phyloP scores from a whole-genome alignment of 2,797 vertebrate species.

The Pelodytes ibericus region DNA sequence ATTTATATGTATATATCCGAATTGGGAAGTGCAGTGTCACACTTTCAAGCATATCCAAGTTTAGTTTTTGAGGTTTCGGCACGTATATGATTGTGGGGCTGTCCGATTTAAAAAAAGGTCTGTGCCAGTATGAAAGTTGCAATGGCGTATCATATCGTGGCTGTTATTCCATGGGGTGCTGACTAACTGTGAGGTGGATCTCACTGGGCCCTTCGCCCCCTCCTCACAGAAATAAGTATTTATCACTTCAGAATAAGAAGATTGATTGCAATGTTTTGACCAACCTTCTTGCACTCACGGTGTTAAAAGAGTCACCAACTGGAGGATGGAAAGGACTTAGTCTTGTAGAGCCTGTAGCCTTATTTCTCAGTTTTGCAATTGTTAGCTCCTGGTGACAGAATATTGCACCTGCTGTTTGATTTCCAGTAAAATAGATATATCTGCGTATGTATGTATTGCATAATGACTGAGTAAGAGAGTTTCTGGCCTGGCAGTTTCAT shows the following conservation, averaged over 20 bases:
- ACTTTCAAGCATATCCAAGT: not conserved
- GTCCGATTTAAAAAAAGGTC: not conserved
- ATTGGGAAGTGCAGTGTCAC: not conserved
- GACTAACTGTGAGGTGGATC: slow-evolving; percentile 30
- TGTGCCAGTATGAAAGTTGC: not conserved
- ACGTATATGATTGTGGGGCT: not conserved
- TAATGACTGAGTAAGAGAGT: too few species aligned
- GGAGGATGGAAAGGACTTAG: slow-evolving; percentile 1
- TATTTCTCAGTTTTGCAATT: not conserved
- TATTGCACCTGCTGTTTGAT: slow-evolving; percentile 24
- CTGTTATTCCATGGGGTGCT: slow-evolving; percentile 25
- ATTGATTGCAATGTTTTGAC: not conserved
- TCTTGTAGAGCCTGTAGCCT: not conserved
- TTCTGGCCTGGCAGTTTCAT: not conserved
- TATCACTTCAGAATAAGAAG: not conserved
- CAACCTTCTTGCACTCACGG: not conserved
- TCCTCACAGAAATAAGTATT: not conserved
- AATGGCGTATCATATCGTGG: not conserved
- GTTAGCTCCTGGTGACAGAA: not conserved
- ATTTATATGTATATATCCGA: not conserved
- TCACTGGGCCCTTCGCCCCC: not conserved
- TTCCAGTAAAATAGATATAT: not conserved
- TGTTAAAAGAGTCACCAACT: slow-evolving; percentile 16
- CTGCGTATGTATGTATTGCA: too few species aligned
- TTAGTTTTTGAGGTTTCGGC: not conserved